Evolutionary conservation across 53 echinoderm and acorn worm species (phyloP).

Genomic region (Echinarachnius parma): DNA sequence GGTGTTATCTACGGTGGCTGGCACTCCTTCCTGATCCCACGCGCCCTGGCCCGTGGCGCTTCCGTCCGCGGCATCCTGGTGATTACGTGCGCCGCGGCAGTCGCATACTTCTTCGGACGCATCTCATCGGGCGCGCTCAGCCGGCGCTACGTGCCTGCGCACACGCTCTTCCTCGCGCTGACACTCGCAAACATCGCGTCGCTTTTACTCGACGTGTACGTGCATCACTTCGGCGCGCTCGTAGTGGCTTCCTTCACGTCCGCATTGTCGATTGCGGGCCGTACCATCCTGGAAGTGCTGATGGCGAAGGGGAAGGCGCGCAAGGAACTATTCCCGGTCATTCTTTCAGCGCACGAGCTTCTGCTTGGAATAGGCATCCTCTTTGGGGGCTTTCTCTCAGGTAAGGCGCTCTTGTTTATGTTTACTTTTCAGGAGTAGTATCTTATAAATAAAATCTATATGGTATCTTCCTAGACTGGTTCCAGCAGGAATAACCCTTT

Average conservation of each 20-base stretch:
- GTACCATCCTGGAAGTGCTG: not conserved
- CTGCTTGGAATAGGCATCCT: too few relatives aligned
- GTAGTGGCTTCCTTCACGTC: not conserved
- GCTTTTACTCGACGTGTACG: not conserved
- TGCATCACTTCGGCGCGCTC: not conserved
- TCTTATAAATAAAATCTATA: too few relatives aligned
- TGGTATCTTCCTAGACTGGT: too few relatives aligned
- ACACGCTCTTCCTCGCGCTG: not conserved
- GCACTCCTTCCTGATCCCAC: too few relatives aligned
- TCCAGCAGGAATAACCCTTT: too few relatives aligned
- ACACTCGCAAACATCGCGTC: not conserved
- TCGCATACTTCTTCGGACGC: not conserved
- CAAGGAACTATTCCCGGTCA: not conserved
- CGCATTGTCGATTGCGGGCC: not conserved
- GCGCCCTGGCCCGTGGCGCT: not conserved
- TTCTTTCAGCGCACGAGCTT: too few relatives aligned
- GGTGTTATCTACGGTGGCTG: not conserved
- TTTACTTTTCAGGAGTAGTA: too few relatives aligned
- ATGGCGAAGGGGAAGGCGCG: not conserved
- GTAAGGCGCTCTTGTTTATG: too few relatives aligned
- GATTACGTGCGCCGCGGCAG: not conserved
- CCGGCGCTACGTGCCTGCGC: not conserved
- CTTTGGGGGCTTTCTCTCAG: too few relatives aligned
- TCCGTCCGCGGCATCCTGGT: too few relatives aligned
- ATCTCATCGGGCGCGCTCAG: not conserved